Evolutionary conservation across 2,888 invertebrate genomes (phyloP), one percentile per base, ranked within the genome.

Genomic region (Sclerodermus sp.): DNA sequence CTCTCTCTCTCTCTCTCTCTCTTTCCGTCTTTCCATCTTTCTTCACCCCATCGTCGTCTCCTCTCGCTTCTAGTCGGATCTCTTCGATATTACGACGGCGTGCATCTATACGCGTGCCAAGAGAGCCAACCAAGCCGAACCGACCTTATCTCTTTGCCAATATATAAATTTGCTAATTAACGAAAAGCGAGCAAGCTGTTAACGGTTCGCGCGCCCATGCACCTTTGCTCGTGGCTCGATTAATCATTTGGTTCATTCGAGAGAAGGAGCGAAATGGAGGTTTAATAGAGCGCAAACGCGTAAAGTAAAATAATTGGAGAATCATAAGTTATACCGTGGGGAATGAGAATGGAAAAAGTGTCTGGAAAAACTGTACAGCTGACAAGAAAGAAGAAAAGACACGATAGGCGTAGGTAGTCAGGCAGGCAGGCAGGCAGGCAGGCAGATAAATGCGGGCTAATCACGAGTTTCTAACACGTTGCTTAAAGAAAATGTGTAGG

Each of bases 151-250:
- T 47, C 45, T 30, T 40, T 37, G 43, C 51, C 60, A 40, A 23
- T 34, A 12, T 12, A 58, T 62, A 60, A 62, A 58, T 56, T 57
- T 42, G 52, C 52, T 58, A 57, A 60, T 62, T 60, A 60, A 57
- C 55, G 12, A 34, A 53, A 54, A 57, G 53, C 42, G 39, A 55
- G 53, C 46, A 36, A 51, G 55, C 55, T 53, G 57, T 58, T 60
- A 58, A 45, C 45, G 54, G 53, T 53, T 51, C 49, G 42, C 47
- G 37, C 37, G 18, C 3, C 23, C 34, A 39, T 45, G 58, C 54
- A 52, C 54, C 23, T 23, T 8, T 56, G 55, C 23, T 55, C 49
- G 54, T 63, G 52, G 34, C 34, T 34, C 10, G 10, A 34, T 34
- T 34, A 34, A 8, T 8, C 2, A 34, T 34, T n/a, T n/a, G n/a